Evolutionary conservation across 1,140 invertebrate genomes (phyloP), one percentile per base, ranked within the genome.

Genomic region (Drosophila suzukii): DNA sequence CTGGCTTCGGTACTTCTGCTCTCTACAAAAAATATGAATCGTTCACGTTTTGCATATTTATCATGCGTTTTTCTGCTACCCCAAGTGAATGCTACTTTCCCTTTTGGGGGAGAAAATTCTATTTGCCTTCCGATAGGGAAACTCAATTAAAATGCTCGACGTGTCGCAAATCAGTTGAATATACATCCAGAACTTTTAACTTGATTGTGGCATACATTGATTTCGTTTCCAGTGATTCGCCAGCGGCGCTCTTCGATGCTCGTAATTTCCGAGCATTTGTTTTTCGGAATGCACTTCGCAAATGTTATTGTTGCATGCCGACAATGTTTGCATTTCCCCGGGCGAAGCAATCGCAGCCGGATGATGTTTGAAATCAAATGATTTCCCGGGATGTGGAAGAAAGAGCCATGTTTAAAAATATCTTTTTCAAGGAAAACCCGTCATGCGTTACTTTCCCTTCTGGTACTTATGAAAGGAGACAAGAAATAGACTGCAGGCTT

Each of bases 1-100:
- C 27, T 51, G 57, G 15, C 34, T 43, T 51, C 38, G 6, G 17
- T 58, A 6, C 58, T 49, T 27, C 67, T 61, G 62, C 54, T 58
- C 47, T 58, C 75, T 20, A 20, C 20, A 67, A 80, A 77, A 79
- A 86, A 82, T 86, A 88, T 83, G 71, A 86, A 86, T 77, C 60
- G 79, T 66, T 73, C 75, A 67, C 83, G 76, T 67, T 86, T 86
- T 86, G 84, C 83, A 86, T 86, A 89, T 89, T 86, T 88, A 86
- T 83, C 63, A 57, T 78, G 50, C 74, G 63, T 53, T 76, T 78
- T 55, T 43, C 43, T 49, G 13, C 24, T 13, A 34, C 17, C 47
- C 24, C 20, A 30, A 13, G 32, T n/a, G n/a, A 51, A 51, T 32
- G 49, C 38, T 41, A 11, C 11, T 24, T 11, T 27, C 8, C n/a